phyloP scores from a whole-genome alignment of 2,888 invertebrate genomes.

The Netelia fuscicornis region DNA sequence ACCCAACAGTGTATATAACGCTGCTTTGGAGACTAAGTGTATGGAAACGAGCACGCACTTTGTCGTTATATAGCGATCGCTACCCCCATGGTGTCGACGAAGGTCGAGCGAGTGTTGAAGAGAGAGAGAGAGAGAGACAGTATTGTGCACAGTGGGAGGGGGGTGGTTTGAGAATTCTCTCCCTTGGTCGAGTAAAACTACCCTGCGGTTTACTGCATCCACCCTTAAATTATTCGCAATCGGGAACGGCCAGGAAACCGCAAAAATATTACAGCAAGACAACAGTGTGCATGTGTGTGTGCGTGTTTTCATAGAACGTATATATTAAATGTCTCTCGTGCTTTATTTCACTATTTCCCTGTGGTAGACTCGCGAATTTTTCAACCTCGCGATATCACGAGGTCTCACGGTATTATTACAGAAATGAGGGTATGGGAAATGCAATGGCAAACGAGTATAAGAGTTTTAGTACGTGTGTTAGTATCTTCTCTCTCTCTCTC shows the following conservation, averaged over 20 bases:
- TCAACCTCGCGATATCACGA: constrained; percentile 12
- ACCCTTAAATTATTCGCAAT: constrained; percentile 81
- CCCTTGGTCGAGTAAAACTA: constrained; percentile 65
- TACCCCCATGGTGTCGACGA: constrained; percentile 37
- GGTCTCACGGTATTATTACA: constrained; percentile 35
- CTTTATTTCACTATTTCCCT: constrained; percentile 17
- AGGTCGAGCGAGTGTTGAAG: constrained; percentile 7
- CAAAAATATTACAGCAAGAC: constrained; percentile 79
- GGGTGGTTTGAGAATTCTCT: background rate
- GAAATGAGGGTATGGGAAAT: constrained; percentile 25
- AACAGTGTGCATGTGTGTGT: background rate
- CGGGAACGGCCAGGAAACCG: constrained; percentile 75
- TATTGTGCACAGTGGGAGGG: constrained; percentile 4
- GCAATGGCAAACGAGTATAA: constrained; percentile 33
- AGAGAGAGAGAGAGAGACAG: constrained; percentile 7
- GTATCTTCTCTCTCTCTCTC: background rate
- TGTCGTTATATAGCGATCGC: constrained; percentile 59
- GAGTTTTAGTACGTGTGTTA: background rate
- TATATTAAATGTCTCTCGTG: constrained; percentile 1
- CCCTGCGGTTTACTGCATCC: constrained; percentile 72
- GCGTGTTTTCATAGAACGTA: constrained; percentile 8
- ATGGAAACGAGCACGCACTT: constrained; percentile 81
- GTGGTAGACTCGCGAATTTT: constrained; percentile 30
- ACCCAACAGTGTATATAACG: constrained; percentile 37
- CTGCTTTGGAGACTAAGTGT: constrained; percentile 71